Evolutionary conservation across 2,113 vertebrate species (phyloP).

Genomic region (Lampris megalopsis): DNA sequence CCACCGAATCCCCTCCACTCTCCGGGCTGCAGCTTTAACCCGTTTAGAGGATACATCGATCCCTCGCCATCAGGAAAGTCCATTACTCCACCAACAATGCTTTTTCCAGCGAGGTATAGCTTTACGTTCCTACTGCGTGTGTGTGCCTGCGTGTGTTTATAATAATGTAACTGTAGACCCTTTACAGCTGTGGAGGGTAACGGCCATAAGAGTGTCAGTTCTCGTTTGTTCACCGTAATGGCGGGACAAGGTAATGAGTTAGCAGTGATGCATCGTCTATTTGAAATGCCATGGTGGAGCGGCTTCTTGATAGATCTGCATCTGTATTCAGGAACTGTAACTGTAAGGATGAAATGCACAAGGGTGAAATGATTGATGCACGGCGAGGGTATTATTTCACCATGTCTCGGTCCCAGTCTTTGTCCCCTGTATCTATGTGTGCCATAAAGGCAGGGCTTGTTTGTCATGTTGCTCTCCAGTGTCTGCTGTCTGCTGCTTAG

Average conservation of each 20-base stretch:
- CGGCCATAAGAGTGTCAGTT: constrained; percentile 43
- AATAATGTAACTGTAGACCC: constrained; percentile 62
- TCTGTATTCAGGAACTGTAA: constrained; percentile 9
- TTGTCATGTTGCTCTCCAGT: background rate
- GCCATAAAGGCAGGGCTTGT: constrained; percentile 3
- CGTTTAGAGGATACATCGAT: constrained; percentile 76
- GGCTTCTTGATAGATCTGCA: constrained; percentile 3
- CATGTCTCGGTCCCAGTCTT: background rate
- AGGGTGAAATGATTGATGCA: background rate
- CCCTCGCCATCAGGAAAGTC: constrained; percentile 74
- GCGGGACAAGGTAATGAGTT: constrained; percentile 31
- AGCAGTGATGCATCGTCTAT: constrained; percentile 39
- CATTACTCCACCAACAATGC: constrained; percentile 69
- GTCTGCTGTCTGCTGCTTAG: constrained; percentile 35
- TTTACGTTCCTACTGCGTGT: constrained; percentile 57
- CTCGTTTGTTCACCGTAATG: constrained; percentile 36
- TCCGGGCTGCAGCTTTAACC: constrained; percentile 71
- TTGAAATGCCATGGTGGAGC: constrained; percentile 25
- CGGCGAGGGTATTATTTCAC: background rate
- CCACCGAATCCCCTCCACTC: constrained; percentile 52
- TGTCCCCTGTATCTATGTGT: background rate
- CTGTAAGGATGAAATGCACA: background rate
- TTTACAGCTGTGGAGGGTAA: constrained; percentile 37
- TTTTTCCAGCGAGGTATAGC: constrained; percentile 65
- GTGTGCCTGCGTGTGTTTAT: constrained; percentile 23